Percentiles rank a stretch among this genome's conserved stretches.
phyloP scores from a whole-genome alignment of 2,888 invertebrate species.

The Andrena camellia region DNA sequence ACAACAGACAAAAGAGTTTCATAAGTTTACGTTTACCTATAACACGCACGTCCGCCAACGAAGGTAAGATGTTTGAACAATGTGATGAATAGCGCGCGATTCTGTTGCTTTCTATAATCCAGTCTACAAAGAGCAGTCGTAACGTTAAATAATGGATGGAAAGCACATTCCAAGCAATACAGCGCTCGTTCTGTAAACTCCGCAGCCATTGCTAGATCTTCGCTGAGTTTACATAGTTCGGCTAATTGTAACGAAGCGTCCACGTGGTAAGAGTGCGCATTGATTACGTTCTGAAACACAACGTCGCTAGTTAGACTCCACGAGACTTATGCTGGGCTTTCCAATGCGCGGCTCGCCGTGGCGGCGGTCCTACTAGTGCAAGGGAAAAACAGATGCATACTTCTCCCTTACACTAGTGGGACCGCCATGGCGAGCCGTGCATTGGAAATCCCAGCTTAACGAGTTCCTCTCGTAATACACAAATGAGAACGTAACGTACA shows the following conservation, averaged over 20 bases:
- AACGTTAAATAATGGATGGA: conserved; percentile 93
- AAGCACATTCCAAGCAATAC: conserved; percentile 91
- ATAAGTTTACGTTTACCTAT: conserved; percentile 81
- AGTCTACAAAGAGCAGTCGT: conserved; percentile 91
- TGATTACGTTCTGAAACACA: conserved; percentile 87
- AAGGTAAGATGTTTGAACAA: conserved; percentile 93
- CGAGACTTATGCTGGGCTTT: too few relatives aligned
- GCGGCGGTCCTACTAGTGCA: too few relatives aligned
- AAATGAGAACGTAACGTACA: conserved; percentile 83
- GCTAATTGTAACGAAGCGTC: conserved; percentile 93
- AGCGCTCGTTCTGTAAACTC: conserved; percentile 93
- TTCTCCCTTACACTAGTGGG: too few relatives aligned
- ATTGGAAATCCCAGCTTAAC: too few relatives aligned
- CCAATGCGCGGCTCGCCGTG: too few relatives aligned
- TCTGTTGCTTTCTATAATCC: conserved; percentile 93
- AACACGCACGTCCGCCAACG: conserved; percentile 92
- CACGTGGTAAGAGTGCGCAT: conserved; percentile 92
- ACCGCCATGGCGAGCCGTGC: too few relatives aligned
- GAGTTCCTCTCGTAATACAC: neutral
- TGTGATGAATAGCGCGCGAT: conserved; percentile 92
- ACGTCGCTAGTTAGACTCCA: too few relatives aligned
- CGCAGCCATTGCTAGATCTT: conserved; percentile 92
- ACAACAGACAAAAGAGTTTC: neutral
- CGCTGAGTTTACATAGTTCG: conserved; percentile 92
- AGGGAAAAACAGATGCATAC: too few relatives aligned